A percentile compares a stretch with the other conserved stretches of the same genome.
These are phyloP conservation scores for Cerceris ruficornis DNA, from an alignment of 2,888 invertebrate species.

Conservation along the genomic window DNA sequence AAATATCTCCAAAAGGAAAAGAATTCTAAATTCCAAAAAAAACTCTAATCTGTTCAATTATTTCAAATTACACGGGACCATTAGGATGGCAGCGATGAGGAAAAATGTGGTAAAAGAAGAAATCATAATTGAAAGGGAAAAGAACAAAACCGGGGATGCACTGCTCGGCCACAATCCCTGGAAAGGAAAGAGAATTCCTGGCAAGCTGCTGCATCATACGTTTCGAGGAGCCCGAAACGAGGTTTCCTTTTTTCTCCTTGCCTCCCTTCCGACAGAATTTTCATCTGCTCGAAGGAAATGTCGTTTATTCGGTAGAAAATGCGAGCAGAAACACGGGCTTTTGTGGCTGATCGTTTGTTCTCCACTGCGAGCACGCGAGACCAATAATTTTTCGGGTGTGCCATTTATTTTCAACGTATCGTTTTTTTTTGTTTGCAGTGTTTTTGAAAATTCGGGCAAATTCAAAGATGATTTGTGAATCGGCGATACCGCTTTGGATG, in stretches of 20 bases:
- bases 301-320: conserved; percentile 49
- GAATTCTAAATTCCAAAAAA: too few species aligned
- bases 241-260: not conserved
- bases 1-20: too few species aligned
- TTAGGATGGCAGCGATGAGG: too few species aligned
- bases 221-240: not conserved
- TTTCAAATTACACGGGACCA: too few species aligned
- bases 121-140: too few species aligned
- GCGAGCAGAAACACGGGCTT: conserved; percentile 26
- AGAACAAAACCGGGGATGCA: too few species aligned
- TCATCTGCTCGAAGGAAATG: conserved; percentile 35
- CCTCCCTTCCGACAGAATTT: not conserved
- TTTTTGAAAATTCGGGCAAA: too few species aligned
- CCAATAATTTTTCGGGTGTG: not conserved
- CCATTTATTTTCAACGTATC: not conserved
- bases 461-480: too few species aligned
- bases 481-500: too few species aligned
- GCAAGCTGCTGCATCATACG: not conserved
- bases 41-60: too few species aligned
- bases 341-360: conserved; percentile 15
- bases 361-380: not conserved
- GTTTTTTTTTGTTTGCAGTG: too few species aligned
- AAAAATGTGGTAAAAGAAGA: too few species aligned
- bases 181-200: not conserved
- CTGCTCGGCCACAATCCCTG: not conserved